These are phyloP conservation scores for Stegodyphus mimosarum DNA, from an alignment of 1,140 invertebrate species.

Conservation along the genomic window DNA sequence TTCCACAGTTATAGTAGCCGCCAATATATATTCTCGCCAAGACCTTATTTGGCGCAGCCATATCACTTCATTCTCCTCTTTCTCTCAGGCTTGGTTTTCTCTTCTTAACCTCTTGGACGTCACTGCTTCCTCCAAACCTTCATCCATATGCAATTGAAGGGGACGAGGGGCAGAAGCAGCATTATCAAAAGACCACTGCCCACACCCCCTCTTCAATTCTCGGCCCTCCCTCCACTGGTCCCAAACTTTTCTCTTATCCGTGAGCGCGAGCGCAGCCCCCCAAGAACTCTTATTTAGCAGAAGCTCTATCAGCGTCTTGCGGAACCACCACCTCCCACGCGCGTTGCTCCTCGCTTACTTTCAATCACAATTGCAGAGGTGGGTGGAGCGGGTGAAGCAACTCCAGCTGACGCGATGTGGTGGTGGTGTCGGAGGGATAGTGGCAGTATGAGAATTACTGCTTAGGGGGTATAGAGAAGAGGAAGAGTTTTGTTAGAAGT, in stretches of 20 bases:
- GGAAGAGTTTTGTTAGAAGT: too few relatives aligned
- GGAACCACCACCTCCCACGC: neutral
- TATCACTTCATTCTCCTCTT: too few relatives aligned
- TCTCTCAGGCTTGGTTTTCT: too few relatives aligned
- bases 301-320: neutral
- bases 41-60: too few relatives aligned
- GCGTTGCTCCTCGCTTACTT: neutral
- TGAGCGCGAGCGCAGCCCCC: too few relatives aligned
- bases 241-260: conserved; percentile 17
- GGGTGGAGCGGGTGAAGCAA: neutral
- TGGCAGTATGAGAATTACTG: neutral
- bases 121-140: neutral
- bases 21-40: too few relatives aligned
- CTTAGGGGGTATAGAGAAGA: too few relatives aligned
- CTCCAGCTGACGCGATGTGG: neutral
- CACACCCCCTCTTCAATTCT: neutral
- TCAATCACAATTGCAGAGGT: too few relatives aligned
- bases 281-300: conserved; percentile 4
- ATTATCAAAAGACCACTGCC: too few relatives aligned
- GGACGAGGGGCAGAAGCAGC: neutral
- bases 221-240: neutral
- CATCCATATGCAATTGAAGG: conserved; percentile 8
- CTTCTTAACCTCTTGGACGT: neutral
- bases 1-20: too few relatives aligned
- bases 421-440: neutral